Evolutionary conservation across 2,113 vertebrate genomes (phyloP).

Genomic region (Tyto alba): DNA sequence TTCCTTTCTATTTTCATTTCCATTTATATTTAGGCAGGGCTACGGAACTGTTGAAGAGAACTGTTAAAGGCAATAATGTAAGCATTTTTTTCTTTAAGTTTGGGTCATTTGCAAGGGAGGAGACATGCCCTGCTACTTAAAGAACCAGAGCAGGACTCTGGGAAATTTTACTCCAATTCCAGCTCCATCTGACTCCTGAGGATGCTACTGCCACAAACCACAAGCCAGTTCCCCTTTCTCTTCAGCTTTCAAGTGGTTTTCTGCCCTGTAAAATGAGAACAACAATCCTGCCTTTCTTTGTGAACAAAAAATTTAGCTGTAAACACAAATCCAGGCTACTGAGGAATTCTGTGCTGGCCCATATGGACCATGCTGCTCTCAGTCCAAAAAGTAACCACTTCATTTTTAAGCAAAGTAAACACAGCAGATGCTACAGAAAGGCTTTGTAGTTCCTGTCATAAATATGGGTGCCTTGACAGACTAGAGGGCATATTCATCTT

Average conservation of each 20-base stretch:
- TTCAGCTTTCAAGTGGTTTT: neutral
- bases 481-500: neutral
- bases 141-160: neutral
- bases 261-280: neutral
- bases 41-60: neutral
- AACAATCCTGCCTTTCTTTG: neutral
- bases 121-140: neutral
- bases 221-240: neutral
- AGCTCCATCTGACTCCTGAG: neutral
- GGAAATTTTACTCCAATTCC: neutral
- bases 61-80: neutral
- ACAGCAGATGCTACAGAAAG: neutral
- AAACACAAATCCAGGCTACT: neutral
- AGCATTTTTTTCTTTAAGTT: neutral
- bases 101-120: neutral
- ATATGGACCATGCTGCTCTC: accelerated
- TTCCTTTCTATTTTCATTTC: neutral
- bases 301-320: neutral
- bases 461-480: neutral
- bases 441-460: neutral
- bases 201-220: neutral
- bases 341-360: neutral
- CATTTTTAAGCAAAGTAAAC: neutral
- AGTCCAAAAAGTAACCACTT: neutral
- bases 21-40: neutral